These are phyloP conservation scores for Vipera ursinii DNA, from an alignment of 2,797 vertebrate genomes.

Conservation along the genomic window DNA sequence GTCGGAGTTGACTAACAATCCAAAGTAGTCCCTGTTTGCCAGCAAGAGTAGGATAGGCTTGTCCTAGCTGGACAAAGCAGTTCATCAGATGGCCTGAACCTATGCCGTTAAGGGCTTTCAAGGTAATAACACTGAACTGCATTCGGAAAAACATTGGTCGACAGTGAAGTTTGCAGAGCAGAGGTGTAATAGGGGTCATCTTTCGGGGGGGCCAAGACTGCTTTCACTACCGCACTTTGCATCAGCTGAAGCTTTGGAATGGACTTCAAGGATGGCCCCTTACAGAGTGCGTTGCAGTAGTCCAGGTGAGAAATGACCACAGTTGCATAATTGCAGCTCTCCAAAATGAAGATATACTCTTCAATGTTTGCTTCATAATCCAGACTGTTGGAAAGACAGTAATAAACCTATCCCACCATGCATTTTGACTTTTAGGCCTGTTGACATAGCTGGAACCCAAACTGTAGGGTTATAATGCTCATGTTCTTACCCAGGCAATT, in stretches of 20 bases:
- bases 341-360: slow-evolving; percentile 1
- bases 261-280: background rate
- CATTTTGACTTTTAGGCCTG: background rate
- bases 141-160: background rate
- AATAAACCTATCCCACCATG: background rate
- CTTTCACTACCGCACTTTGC: background rate
- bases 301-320: background rate
- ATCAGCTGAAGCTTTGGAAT: background rate
- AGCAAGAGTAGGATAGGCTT: background rate
- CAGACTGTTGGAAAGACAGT: rapidly evolving
- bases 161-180: background rate
- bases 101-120: background rate
- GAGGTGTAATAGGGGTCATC: background rate
- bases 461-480: background rate
- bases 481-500: background rate
- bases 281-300: background rate
- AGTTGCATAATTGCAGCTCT: background rate
- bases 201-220: background rate
- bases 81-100: background rate
- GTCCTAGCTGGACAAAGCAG: background rate
- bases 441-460: background rate
- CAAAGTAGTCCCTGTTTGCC: background rate
- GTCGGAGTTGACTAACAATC: background rate
- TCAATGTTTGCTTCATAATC: background rate
- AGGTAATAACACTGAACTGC: background rate